Base-by-base conservation (phyloP, 2,888 invertebrate genomes). In the Omphaloscelis lunosa region DNA sequence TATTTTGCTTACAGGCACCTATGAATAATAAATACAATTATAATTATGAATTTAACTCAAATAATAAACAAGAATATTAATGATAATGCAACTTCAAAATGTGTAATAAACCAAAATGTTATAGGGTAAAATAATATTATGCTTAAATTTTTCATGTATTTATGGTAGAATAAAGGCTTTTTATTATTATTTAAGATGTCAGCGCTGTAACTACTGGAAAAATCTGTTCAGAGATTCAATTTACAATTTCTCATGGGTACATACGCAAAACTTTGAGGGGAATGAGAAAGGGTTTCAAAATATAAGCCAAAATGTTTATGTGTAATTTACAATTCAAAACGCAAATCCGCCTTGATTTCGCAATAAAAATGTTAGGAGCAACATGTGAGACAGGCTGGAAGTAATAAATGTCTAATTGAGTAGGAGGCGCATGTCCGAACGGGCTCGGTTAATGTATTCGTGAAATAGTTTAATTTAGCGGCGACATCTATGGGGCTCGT, bases 381-480 rank as follows among this genome's bases (percentile, higher is more conserved):
- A 29, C 41, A 72, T 77, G 71, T 74, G 62, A 70, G 65, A 17
- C 72, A 15, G 74, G 59, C 72, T 76, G 75, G 65, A 77, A 82
- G 77, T 74, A 86, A 86, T 87, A 84, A 86, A 84, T 73, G 78
- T 79, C 70, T 76, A 73, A 82, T 72, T 56, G 72, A 62, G 67
- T 59, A 63, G 69, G 61, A 72, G 77, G 62, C 75, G 74, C 67
- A 59, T 76, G 76, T 78, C 83, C 84, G 73, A 73, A 75, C 79
- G 72, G 83, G 83, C 51, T 65, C 74, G 29, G 79, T 34, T 88
- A 93, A 93, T 93, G 80, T 92, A 92, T 92, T 90, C 91, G 89
- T 83, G 84, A 89, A 92, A 93, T 93, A 94, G 93, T 94, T 93
- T 92, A 93, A 94, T 94, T 93, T 91, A 91, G 92, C 86, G 74